Evolutionary conservation across 2,113 vertebrate genomes (phyloP), one percentile per base, ranked within the genome.

Genomic region (Oenanthe oenanthe): DNA sequence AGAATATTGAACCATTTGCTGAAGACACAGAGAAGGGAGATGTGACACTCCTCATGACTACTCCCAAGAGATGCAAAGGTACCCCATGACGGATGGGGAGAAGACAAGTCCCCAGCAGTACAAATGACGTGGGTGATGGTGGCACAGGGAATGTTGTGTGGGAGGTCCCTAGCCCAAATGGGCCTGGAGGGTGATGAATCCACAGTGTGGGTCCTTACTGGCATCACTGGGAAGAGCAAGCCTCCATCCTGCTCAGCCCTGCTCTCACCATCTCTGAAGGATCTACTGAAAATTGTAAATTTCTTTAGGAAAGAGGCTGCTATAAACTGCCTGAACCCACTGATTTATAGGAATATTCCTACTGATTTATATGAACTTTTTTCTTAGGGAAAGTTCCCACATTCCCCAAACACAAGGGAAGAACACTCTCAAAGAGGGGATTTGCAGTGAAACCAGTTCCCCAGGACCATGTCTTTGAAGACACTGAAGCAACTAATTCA

Each of bases 31-130:
- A 67, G 40, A 48, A 81, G 36, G 54, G 53, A 71, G 71, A 31
- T 9, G 6, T 3, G 5, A 22, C 8, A 36, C 19, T 32, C 22
- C 56, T n/a, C 0, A 0, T 0, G 26, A 53, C 53, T 51, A 0
- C 15, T 68, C 34, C 58, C n/a, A 53, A 45, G 78, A 25, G 47
- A 25, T 2, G 2, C 20, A 34, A 51, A 32, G 18, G 26, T 19
- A 17, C n/a, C 51, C 51, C 24, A 21, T 1, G 67, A 89, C 57
- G 40, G 34, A 63, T 4, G 3, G 36, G 25, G 29, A 56, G 58
- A 32, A 6, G 7, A 40, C 25, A n/a, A 43, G 22, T 58, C 6
- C 8, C 31, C 75, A 67, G 62, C 56, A 12, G 13, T 4, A 31
- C 10, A 31, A 53, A 31, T 8, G 29, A 40, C 31, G 7, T 0